Percentiles rank a stretch among this genome's conserved stretches.
Evolutionary conservation across 1,140 invertebrate species (phyloP).

Genomic region (Teleogryllus occipitalis): DNA sequence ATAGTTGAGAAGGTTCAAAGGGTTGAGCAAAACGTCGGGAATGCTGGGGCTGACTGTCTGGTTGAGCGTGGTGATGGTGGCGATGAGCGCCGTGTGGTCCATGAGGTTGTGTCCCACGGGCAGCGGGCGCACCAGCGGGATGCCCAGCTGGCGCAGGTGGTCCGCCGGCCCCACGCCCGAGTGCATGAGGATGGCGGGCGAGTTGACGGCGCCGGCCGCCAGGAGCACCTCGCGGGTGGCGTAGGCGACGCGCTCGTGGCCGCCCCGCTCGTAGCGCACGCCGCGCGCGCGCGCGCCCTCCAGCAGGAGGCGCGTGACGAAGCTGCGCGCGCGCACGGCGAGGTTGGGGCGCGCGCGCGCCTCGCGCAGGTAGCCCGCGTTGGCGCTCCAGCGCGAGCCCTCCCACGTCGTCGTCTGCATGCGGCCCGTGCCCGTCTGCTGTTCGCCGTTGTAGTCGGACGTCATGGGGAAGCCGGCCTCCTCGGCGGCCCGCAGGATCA

Average conservation of each 20-base stretch:
- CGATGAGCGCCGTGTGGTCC: conserved; percentile 13
- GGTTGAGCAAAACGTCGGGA: not conserved
- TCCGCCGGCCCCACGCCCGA: conserved; percentile 66
- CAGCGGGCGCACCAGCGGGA: conserved; percentile 39
- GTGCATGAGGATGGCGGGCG: conserved; percentile 71
- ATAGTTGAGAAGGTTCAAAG: conserved; percentile 12
- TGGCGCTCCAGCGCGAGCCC: conserved; percentile 58
- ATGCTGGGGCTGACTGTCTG: conserved; percentile 42
- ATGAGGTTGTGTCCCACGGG: conserved; percentile 46
- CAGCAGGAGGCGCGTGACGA: no score
- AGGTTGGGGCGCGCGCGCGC: no score
- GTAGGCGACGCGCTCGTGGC: not conserved
- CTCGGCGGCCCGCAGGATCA: not conserved
- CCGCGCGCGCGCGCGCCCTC: no score
- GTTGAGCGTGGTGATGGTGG: conserved; percentile 21
- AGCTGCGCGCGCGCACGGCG: no score
- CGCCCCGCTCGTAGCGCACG: no score
- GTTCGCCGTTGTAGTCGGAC: conserved; percentile 35
- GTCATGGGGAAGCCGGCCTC: conserved; percentile 16
- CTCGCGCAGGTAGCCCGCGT: no score
- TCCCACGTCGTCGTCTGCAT: conserved; percentile 53
- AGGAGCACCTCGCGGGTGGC: conserved; percentile 60
- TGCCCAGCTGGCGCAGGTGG: conserved; percentile 39
- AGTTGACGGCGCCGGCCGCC: conserved; percentile 66
- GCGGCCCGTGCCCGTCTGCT: conserved; percentile 40